Conservation (phyloP, 2,113 vertebrate species). For the Myrmecobius fasciatus region DNA sequence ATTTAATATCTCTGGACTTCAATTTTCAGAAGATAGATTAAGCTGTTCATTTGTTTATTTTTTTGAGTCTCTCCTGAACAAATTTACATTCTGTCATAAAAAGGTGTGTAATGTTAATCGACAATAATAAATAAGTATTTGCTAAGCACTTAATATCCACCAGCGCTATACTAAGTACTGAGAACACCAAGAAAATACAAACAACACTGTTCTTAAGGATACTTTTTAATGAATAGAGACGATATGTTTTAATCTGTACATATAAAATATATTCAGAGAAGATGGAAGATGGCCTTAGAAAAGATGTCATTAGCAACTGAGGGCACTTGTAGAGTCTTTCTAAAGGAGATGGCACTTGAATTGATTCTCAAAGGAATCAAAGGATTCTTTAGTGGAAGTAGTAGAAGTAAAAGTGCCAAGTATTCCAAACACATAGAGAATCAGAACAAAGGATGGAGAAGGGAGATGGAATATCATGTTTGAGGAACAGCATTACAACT, state of each 20-base stretch:
- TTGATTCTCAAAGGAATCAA: neutral
- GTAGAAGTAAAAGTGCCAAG: neutral
- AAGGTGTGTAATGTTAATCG: neutral
- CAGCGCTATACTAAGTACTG: neutral
- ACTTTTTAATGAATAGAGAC: neutral
- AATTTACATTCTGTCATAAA: neutral
- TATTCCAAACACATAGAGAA: neutral
- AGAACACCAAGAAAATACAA: neutral
- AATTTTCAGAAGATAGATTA: neutral
- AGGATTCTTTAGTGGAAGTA: neutral
- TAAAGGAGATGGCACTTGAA: neutral
- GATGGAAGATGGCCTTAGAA: neutral
- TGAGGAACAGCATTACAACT: neutral
- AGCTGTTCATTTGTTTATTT: neutral
- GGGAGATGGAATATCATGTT: neutral
- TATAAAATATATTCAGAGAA: neutral
- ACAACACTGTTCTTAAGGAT: neutral
- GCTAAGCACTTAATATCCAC: neutral
- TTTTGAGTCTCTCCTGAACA: neutral
- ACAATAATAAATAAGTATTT: neutral
- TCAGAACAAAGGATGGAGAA: neutral
- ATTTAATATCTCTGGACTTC: neutral
- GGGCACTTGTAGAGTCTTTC: neutral
- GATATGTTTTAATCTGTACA: neutral
- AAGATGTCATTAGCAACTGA: neutral